Evolutionary conservation across 2,888 invertebrate genomes (phyloP).

Genomic region (Chironomus riparius): DNA sequence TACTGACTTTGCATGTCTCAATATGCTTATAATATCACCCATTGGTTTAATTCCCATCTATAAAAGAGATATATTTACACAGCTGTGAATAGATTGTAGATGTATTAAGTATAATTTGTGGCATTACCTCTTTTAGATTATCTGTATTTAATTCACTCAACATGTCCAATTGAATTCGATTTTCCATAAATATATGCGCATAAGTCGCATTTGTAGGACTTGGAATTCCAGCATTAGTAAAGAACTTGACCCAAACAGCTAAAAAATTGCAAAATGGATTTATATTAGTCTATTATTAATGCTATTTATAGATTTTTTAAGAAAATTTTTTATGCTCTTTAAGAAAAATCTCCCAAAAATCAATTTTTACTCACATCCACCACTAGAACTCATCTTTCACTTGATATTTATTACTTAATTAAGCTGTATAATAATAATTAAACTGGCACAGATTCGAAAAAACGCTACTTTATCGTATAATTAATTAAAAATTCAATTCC

Average conservation of each 20-base stretch:
- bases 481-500: no score
- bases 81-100: not conserved
- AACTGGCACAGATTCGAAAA: no score
- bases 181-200: constrained; percentile 76
- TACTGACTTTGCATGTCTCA: constrained; percentile 53
- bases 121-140: constrained; percentile 56
- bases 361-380: not conserved
- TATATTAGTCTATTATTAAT: not conserved
- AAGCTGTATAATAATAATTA: no score
- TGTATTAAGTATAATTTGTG: not conserved
- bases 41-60: constrained; percentile 71
- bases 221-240: constrained; percentile 75
- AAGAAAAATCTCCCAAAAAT: not conserved
- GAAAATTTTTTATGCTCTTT: not conserved
- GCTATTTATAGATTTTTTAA: not conserved
- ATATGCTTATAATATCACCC: constrained; percentile 62
- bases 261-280: not conserved
- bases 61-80: not conserved
- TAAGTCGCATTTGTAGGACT: constrained; percentile 65
- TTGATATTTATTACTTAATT: no score
- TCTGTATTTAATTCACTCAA: constrained; percentile 77
- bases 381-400: not conserved
- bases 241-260: constrained; percentile 64
- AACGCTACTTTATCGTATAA: no score
- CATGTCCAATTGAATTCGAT: constrained; percentile 81